Evolutionary conservation across 2,113 vertebrate species (phyloP), one percentile per base, ranked within the genome.

Genomic region (Taxidea taxus): DNA sequence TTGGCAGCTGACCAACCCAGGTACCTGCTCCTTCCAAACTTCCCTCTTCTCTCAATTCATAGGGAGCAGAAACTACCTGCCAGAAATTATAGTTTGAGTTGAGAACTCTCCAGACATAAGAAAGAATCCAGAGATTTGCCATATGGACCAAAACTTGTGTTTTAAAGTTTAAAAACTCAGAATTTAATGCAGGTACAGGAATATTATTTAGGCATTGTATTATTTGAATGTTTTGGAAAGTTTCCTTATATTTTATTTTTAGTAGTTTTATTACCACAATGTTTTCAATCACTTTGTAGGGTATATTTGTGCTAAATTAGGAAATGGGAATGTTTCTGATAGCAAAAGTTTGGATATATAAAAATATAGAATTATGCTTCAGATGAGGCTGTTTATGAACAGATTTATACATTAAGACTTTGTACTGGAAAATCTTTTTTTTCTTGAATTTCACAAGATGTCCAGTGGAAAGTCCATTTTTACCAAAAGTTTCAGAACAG

Each of bases 111-210:
- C 60, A 94, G 44, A 80, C 15, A 49, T 44, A 89, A 84, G 42
- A 25, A 58, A 58, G 49, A 62, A 87, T 70, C 29, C 42, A 39
- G 16, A 88, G 54, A 60, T 58, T 60, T 95, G 29, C 21, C 90
- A 92, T 60, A 44, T 78, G 49, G 58, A 23, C 27, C 20, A 84
- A 70, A 47, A 47, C 1, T 51, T 80, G 20, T 85, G 3, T 7
- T 90, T 87, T 34, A 31, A 58, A 87, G 49, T 64, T 91, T 58
- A 60, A 34, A 78, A 94, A 96, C 62, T 37, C 49, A 82, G 29
- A 95, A 91, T 87, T 88, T 90, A 82, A 94, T 90, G 49, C 18
- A 88, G 44, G 78, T 62, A 51, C 29, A 90, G 34, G 37, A 70
- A 75, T 62, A 72, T 8, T 78, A 72, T 87, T 27, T 34, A 89